These are phyloP conservation scores for Nephrotoma flavescens DNA, from an alignment of 2,888 invertebrate genomes.

Conservation along the genomic window DNA sequence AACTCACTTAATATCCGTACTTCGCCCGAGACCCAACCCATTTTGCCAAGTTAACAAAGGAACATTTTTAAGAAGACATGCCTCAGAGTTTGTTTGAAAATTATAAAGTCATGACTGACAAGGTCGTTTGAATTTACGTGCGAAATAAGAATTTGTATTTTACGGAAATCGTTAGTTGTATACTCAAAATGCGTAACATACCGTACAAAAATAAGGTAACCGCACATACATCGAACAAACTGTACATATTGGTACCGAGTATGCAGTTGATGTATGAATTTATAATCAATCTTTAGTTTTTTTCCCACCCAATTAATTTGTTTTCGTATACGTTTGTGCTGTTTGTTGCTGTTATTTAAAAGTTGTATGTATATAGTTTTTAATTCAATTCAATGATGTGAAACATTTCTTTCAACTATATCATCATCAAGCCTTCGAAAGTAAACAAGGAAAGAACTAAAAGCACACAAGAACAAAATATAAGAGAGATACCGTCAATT, in stretches of 20 bases:
- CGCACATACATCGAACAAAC: neutral
- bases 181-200: neutral
- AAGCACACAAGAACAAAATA: neutral
- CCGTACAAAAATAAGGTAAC: neutral
- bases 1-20: too few species aligned
- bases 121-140: neutral
- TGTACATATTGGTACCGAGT: neutral
- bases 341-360: neutral
- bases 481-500: slow-evolving; percentile 1
- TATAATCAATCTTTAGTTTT: neutral
- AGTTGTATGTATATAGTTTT: neutral
- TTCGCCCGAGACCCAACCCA: too few species aligned
- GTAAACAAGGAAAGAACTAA: neutral
- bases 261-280: neutral
- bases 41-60: too few species aligned
- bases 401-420: neutral
- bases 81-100: neutral
- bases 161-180: neutral
- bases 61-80: too few species aligned
- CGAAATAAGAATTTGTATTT: neutral
- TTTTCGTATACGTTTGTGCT: neutral
- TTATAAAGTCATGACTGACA: neutral
- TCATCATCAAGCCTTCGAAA: neutral
- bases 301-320: neutral
- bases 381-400: neutral